phyloP scores from a whole-genome alignment of 2,888 invertebrate genomes.

The Plebejus argus region DNA sequence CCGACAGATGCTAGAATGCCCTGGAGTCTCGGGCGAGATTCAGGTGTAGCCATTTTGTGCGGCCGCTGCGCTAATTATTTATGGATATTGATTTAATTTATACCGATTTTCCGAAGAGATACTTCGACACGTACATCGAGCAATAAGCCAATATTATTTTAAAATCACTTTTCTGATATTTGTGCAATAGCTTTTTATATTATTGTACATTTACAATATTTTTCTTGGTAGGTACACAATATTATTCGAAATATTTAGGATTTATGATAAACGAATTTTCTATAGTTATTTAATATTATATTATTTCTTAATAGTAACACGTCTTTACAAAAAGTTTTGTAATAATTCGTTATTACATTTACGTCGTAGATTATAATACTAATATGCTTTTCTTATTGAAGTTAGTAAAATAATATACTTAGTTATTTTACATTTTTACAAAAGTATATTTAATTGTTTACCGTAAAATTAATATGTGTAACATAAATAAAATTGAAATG shows the following conservation, averaged over 20 bases:
- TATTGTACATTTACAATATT: conserved; percentile 25
- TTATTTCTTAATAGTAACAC: conserved; percentile 28
- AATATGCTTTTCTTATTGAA: conserved; percentile 30
- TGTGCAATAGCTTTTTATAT: conserved; percentile 30
- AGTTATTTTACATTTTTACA: conserved; percentile 29
- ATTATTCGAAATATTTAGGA: conserved; percentile 27
- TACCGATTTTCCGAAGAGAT: neutral
- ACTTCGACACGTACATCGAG: conserved; percentile 28
- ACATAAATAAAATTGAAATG: neutral
- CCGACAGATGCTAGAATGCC: conserved; percentile 29
- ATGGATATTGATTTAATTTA: conserved; percentile 25
- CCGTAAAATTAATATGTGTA: neutral
- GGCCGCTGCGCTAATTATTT: conserved; percentile 23
- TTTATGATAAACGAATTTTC: conserved; percentile 32
- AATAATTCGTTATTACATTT: neutral
- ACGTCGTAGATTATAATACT: conserved; percentile 16
- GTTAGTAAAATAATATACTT: conserved; percentile 28
- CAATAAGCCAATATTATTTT: conserved; percentile 31
- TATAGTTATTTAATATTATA: conserved; percentile 30
- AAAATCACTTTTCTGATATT: conserved; percentile 26
- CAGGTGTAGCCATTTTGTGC: conserved; percentile 13
- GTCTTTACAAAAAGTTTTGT: conserved; percentile 27
- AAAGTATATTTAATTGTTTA: conserved; percentile 19
- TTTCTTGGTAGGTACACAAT: conserved; percentile 29
- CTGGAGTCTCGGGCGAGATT: conserved; percentile 17